These are phyloP conservation scores for Unio delphinus DNA, from an alignment of 2,888 invertebrate genomes.

Conservation along the genomic window DNA sequence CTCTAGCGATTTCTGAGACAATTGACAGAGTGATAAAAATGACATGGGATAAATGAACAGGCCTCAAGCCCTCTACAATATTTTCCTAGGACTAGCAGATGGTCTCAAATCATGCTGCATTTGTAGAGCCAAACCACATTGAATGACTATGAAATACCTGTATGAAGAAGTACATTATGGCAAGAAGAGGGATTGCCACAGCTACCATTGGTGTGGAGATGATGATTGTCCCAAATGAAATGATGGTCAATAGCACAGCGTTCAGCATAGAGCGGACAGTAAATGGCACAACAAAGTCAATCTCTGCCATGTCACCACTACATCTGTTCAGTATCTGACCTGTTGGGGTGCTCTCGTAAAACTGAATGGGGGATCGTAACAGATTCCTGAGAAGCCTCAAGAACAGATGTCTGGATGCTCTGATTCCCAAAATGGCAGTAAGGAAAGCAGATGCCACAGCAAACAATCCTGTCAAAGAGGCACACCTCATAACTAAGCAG, in stretches of 20 bases:
- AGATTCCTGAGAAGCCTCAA: constrained; percentile 61
- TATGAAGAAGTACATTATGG: constrained; percentile 50
- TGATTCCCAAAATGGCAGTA: constrained; percentile 70
- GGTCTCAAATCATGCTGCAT: neutral
- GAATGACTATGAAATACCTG: constrained; percentile 51
- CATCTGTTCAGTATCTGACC: constrained; percentile 72
- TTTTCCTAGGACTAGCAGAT: neutral
- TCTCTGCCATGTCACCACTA: constrained; percentile 54
- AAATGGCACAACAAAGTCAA: constrained; percentile 65
- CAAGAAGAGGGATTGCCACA: constrained; percentile 45
- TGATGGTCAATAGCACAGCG: constrained; percentile 39
- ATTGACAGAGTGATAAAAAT: neutral
- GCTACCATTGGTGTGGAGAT: constrained; percentile 48
- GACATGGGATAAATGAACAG: too few relatives aligned
- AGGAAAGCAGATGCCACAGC: constrained; percentile 49
- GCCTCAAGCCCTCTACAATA: too few relatives aligned
- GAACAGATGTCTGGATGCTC: constrained; percentile 69
- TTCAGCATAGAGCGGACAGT: constrained; percentile 64
- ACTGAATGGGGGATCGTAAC: constrained; percentile 55
- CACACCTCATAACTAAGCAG: too few relatives aligned
- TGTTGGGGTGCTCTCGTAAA: constrained; percentile 68
- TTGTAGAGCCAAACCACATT: neutral
- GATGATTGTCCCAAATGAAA: constrained; percentile 48
- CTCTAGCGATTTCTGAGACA: too few relatives aligned
- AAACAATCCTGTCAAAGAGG: constrained; percentile 50